Evolutionary conservation across 2,888 invertebrate genomes (phyloP).

Genomic region (Drosophila imparisetae): DNA sequence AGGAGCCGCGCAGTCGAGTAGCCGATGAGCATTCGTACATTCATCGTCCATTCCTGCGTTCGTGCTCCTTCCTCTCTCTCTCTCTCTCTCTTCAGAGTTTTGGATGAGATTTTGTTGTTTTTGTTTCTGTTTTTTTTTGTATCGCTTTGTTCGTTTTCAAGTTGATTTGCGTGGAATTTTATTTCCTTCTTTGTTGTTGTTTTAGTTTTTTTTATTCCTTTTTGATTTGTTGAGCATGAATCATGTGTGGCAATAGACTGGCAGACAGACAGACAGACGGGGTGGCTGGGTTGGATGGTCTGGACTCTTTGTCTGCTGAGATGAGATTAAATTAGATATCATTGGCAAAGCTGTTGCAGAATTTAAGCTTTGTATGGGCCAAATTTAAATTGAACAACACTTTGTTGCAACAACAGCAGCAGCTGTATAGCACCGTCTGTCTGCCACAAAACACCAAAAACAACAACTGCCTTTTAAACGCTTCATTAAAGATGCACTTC

Average conservation of each 20-base stretch:
- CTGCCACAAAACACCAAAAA: slow-evolving; percentile 11
- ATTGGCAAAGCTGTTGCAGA: slow-evolving; percentile 4
- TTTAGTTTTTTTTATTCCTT: slow-evolving; percentile 7
- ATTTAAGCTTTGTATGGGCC: slow-evolving; percentile 4
- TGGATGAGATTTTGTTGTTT: slow-evolving; percentile 40
- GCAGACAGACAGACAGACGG: slow-evolving; percentile 1
- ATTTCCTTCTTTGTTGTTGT: slow-evolving; percentile 55
- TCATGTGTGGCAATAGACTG: slow-evolving; percentile 31
- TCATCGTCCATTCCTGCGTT: slow-evolving; percentile 7
- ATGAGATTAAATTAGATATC: slow-evolving; percentile 48
- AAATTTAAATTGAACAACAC: slow-evolving; percentile 20
- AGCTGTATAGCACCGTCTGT: slow-evolving; percentile 26
- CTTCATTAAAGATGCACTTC: slow-evolving; percentile 80
- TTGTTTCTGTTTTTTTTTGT: slow-evolving; percentile 14
- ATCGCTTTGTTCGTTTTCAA: slow-evolving; percentile 59
- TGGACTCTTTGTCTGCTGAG: slow-evolving; percentile 33
- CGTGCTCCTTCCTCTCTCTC: slow-evolving; percentile 6
- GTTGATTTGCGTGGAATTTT: slow-evolving; percentile 80
- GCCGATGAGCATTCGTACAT: slow-evolving; percentile 5
- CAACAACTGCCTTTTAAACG: slow-evolving; percentile 60
- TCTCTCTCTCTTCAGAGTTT: slow-evolving; percentile 43
- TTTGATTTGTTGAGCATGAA: slow-evolving; percentile 42
- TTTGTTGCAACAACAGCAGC: slow-evolving; percentile 9
- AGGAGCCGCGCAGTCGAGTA: slow-evolving; percentile 3
- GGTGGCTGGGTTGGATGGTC: background rate